Conservation (phyloP, 2,113 vertebrate genomes). For the Ictalurus punctatus region DNA sequence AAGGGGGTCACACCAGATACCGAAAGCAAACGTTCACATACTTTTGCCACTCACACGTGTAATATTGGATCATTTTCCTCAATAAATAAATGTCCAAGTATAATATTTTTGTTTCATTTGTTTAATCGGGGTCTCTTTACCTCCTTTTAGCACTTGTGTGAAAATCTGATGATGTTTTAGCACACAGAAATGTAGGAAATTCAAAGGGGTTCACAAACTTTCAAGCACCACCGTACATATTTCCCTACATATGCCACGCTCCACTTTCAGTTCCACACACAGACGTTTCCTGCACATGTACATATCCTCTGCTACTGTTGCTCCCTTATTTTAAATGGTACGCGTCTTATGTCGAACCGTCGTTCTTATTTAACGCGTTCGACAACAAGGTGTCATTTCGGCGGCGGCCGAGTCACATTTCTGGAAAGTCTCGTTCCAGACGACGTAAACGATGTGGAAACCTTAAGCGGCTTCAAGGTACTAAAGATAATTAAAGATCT, state of each 20-base stretch:
- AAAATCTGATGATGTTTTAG: no score
- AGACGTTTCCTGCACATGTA: neutral
- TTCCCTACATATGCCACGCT: neutral
- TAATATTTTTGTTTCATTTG: no score
- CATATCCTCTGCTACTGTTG: neutral
- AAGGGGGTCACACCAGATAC: no score
- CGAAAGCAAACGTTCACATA: no score
- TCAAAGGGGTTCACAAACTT: no score
- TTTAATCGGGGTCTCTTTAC: no score
- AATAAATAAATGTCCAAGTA: no score
- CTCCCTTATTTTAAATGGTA: neutral
- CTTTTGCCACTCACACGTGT: no score
- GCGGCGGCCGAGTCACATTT: neutral
- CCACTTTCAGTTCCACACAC: neutral
- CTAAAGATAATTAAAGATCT: neutral
- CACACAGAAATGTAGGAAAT: no score
- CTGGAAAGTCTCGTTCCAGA: neutral
- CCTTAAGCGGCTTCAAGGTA: neutral
- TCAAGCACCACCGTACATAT: neutral
- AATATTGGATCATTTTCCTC: no score
- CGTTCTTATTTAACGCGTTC: neutral
- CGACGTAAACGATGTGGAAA: neutral
- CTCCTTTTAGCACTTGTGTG: no score
- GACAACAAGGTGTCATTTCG: neutral
- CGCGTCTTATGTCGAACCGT: neutral